Conservation (phyloP, 2,113 vertebrate species). For the Pluvianellus socialis region DNA sequence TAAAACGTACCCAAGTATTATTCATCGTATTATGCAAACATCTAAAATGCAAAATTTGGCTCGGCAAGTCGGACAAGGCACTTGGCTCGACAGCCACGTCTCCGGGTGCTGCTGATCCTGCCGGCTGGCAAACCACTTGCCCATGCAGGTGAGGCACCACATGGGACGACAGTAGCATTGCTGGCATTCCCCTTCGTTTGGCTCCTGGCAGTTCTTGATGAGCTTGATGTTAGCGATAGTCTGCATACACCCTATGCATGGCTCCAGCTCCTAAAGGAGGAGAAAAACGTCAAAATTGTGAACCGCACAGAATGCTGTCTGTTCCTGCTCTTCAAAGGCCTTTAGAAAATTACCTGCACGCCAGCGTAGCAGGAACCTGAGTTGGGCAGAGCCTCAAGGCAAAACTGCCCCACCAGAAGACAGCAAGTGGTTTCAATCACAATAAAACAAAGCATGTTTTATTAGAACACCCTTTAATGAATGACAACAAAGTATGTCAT, state of each 20-base stretch:
- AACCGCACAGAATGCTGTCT: neutral
- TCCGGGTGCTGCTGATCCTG: conserved; percentile 92
- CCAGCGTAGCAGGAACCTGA: neutral
- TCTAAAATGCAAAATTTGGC: conserved; percentile 94
- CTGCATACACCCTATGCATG: conserved; percentile 95
- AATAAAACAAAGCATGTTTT: neutral
- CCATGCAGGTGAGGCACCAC: conserved; percentile 96
- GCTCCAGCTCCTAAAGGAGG: conserved; percentile 83
- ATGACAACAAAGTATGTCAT: neutral
- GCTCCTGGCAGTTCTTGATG: conserved; percentile 81
- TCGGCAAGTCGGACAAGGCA: conserved; percentile 92
- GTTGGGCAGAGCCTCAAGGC: neutral
- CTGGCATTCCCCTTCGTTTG: conserved; percentile 80
- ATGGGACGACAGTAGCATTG: conserved; percentile 93
- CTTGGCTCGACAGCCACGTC: conserved; percentile 90
- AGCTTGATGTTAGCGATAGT: conserved; percentile 84
- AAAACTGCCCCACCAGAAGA: neutral
- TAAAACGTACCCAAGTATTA: neutral
- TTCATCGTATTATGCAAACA: conserved; percentile 83
- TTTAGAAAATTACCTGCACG: neutral
- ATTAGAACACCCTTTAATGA: neutral
- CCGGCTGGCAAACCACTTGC: conserved; percentile 94
- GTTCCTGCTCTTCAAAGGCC: neutral
- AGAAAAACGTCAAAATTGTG: neutral
- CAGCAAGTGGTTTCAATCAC: neutral